Evolutionary conservation across 2,797 vertebrate genomes (phyloP).

Genomic region (Phaenicophaeus curvirostris): DNA sequence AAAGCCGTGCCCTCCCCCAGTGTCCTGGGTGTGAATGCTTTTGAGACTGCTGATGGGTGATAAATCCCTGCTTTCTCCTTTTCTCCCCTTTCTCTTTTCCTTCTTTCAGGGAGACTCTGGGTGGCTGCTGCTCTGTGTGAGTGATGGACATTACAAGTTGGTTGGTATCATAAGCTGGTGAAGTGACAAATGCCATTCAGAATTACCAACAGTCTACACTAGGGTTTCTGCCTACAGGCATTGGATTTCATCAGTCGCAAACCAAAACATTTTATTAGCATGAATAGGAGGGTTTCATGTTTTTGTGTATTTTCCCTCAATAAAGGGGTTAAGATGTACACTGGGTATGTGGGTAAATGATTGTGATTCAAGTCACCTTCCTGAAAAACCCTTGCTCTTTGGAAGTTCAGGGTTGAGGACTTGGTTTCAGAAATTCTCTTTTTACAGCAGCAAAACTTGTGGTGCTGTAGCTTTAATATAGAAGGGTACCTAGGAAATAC

Average conservation of each 20-base stretch:
- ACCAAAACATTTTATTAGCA: not conserved
- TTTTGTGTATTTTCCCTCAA: not conserved
- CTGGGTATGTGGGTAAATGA: not conserved
- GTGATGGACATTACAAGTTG: not conserved
- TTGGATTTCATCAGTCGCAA: slow-evolving; percentile 8
- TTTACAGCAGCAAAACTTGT: not conserved
- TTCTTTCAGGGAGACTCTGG: not conserved
- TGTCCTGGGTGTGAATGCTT: not conserved
- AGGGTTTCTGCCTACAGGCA: not conserved
- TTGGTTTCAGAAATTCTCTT: not conserved
- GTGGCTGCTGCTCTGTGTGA: not conserved
- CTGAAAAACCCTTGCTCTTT: not conserved
- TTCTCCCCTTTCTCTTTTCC: not conserved
- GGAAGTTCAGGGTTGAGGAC: not conserved
- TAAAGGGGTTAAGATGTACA: not conserved
- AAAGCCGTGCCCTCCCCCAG: not conserved
- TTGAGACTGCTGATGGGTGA: not conserved
- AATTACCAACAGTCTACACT: not conserved
- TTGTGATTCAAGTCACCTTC: not conserved
- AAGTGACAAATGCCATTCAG: not conserved
- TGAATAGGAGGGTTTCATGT: not conserved
- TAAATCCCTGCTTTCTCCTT: not conserved
- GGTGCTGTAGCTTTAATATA: not conserved
- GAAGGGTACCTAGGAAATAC: not conserved
- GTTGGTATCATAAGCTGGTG: not conserved